Base-by-base conservation (phyloP, 2,113 vertebrate genomes). In the Petromus typicus region DNA sequence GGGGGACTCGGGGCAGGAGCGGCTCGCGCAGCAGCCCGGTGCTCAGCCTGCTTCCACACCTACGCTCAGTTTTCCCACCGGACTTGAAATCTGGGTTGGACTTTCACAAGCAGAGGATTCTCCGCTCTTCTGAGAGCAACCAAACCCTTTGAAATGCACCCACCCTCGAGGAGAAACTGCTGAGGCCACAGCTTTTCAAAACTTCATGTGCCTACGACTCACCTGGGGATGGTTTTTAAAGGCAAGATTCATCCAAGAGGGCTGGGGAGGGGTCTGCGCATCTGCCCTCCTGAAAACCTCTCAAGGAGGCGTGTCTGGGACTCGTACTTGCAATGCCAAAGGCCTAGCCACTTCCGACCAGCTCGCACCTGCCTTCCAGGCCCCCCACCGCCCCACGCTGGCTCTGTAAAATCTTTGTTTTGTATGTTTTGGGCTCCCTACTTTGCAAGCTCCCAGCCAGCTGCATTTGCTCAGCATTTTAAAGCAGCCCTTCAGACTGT, bases 401-500 rank as follows among this genome's bases (percentile, higher is more conserved):
- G 83, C 94, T 94, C 69, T 48, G 10, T 30, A 43, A 51, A 86
- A 40, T 7, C 69, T 76, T 40, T 89, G 82, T 48, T 91, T 67
- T n/a, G 61, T 56, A 43, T 13, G 25, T 37, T 30, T 27, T 22
- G 20, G 27, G 23, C 54, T 10, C 25, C 25, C 45, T n/a, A 16
- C 79, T 86, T n/a, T 69, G 75, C 84, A 96, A 81, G 45, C 84
- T 66, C 61, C 90, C 93, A 17, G 88, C 3, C 93, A 17, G 88
- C 3, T 7, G 73, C 34, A 11, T 30, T 78, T 40, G 64, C 86
- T 66, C 86, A n/a, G 73, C 7, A 11, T 78, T 75, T 87, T 13
- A 59, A 75, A 86, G 82, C 64, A 78, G 91, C 76, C 76, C 90
- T 85, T 76, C 91, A 96, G 95, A 90, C 88, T 69, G n/a, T 57